Percentiles rank a stretch among this genome's conserved stretches.
These are phyloP conservation scores for Mantis religiosa DNA, from an alignment of 2,888 invertebrate species.

Conservation along the genomic window DNA sequence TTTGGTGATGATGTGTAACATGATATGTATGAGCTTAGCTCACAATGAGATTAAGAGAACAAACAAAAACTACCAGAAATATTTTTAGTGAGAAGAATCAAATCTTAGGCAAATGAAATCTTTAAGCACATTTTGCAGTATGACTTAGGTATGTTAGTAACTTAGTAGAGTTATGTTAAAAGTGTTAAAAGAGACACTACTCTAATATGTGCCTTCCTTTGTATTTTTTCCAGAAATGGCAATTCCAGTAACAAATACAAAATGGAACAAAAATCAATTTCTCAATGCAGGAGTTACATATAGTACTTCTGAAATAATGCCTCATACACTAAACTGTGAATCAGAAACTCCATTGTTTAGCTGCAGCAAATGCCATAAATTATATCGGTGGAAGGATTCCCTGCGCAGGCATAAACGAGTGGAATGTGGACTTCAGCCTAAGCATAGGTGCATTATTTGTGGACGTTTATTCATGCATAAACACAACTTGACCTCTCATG, in stretches of 20 bases:
- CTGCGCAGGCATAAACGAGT: constrained; percentile 25
- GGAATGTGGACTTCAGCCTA: constrained; percentile 35
- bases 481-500: constrained; percentile 42
- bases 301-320: background rate
- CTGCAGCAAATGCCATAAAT: constrained; percentile 12
- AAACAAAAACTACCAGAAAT: no score
- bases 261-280: background rate
- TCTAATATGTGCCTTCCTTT: background rate
- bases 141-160: no score
- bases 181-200: background rate
- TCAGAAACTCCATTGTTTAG: background rate
- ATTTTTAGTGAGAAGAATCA: no score
- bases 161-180: no score
- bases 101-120: no score
- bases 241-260: background rate
- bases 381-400: constrained; percentile 22
- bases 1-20: no score
- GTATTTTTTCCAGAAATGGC: background rate
- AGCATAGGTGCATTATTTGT: constrained; percentile 32
- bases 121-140: no score
- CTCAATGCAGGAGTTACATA: background rate
- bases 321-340: background rate
- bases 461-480: constrained; percentile 26
- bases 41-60: no score
- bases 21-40: no score